phyloP scores from a whole-genome alignment of 1,140 invertebrate genomes.

The Coptotermes formosanus region DNA sequence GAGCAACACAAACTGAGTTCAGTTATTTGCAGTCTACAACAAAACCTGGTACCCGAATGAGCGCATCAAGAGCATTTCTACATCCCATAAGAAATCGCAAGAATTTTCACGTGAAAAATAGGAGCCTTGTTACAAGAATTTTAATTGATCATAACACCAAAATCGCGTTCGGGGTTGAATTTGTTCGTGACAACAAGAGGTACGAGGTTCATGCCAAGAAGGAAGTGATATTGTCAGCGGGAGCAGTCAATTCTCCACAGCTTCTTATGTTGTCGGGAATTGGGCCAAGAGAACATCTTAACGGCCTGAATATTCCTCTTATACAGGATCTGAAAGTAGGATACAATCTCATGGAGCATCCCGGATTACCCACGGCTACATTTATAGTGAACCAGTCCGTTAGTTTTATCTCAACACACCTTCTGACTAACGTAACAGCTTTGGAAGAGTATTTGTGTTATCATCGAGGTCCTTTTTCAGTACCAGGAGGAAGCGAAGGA shows the following conservation, averaged over 20 bases:
- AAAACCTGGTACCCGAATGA: conserved; percentile 51
- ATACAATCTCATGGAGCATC: conserved; percentile 54
- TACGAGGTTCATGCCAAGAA: conserved; percentile 42
- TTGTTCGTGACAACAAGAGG: conserved; percentile 45
- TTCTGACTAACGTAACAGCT: conserved; percentile 58
- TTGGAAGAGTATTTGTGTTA: conserved; percentile 61
- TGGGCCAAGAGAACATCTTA: conserved; percentile 75
- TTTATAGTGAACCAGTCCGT: conserved; percentile 48
- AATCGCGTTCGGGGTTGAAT: conserved; percentile 53
- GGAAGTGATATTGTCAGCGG: conserved; percentile 82
- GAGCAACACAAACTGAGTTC: conserved; percentile 41
- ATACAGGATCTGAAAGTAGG: conserved; percentile 42
- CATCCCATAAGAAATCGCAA: conserved; percentile 48
- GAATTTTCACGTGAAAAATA: conserved; percentile 52
- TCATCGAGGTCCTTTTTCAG: conserved; percentile 57
- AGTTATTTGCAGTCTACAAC: conserved; percentile 48
- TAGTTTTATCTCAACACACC: conserved; percentile 46
- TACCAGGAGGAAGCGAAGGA: conserved; percentile 58
- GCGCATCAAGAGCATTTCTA: conserved; percentile 53
- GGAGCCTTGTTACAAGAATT: conserved; percentile 47
- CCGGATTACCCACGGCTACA: conserved; percentile 43
- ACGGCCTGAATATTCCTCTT: conserved; percentile 54
- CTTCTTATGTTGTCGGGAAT: conserved; percentile 89
- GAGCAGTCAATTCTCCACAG: conserved; percentile 87
- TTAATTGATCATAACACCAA: conserved; percentile 52